Percentiles rank a stretch among this genome's conserved stretches.
Evolutionary conservation across 2,797 vertebrate genomes (phyloP).

Genomic region (Mastacembelus armatus): DNA sequence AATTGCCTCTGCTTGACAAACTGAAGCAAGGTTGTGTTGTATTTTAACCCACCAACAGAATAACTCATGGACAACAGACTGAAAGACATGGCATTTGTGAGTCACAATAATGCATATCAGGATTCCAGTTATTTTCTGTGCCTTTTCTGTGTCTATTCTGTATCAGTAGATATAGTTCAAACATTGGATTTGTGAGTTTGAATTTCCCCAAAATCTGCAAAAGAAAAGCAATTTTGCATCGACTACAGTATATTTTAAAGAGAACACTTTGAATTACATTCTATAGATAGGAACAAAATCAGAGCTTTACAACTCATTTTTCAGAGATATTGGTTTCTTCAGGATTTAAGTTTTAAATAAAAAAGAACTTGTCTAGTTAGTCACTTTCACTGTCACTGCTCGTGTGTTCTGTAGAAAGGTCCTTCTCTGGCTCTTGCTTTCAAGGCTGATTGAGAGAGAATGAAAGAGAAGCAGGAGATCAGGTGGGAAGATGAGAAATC

Average conservation of each 20-base stretch:
- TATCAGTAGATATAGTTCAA: not conserved
- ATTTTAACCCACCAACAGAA: slow-evolving; percentile 7
- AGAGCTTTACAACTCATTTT: not conserved
- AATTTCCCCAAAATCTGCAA: not conserved
- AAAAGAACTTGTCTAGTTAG: not conserved
- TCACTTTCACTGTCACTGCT: not conserved
- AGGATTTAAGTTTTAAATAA: not conserved
- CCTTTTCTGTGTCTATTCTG: not conserved
- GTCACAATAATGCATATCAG: too few species aligned
- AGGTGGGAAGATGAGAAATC: slow-evolving; percentile 81
- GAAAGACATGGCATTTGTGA: slow-evolving; percentile 45
- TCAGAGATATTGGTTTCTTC: not conserved
- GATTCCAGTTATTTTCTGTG: not conserved
- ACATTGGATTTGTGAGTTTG: not conserved
- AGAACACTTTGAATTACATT: not conserved
- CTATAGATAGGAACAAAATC: not conserved
- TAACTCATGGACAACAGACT: slow-evolving; percentile 37
- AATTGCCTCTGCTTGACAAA: slow-evolving; percentile 16
- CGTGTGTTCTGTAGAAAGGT: not conserved
- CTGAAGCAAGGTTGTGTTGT: slow-evolving; percentile 3
- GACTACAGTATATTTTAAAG: not conserved
- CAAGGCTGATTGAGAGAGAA: slow-evolving; percentile 62
- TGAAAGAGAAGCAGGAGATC: slow-evolving; percentile 65
- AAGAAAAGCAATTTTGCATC: not conserved
- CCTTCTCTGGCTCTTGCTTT: slow-evolving; percentile 16